These are phyloP conservation scores for Salticus scenicus DNA, from an alignment of 2,888 invertebrate genomes.

Conservation along the genomic window DNA sequence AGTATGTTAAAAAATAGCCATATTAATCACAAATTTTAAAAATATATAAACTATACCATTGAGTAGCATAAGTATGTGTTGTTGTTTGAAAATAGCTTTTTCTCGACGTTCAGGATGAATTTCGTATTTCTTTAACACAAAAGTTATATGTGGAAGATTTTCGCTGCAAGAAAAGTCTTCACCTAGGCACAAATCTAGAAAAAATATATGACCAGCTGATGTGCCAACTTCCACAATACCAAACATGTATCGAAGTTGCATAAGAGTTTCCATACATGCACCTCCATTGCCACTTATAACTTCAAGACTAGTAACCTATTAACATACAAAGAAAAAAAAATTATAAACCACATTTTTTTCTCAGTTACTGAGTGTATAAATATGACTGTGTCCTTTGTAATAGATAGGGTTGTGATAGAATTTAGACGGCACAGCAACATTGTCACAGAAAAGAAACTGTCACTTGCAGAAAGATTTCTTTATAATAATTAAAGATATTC, in stretches of 20 bases:
- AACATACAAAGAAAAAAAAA: too few species aligned
- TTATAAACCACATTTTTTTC: too few species aligned
- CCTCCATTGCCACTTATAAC: conserved; percentile 70
- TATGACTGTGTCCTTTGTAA: too few species aligned
- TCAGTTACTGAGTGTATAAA: too few species aligned
- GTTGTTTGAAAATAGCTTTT: conserved; percentile 73
- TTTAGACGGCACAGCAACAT: too few species aligned
- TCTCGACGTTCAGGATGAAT: conserved; percentile 73
- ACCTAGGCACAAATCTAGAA: conserved; percentile 84
- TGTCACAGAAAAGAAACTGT: too few species aligned
- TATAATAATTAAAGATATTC: too few species aligned
- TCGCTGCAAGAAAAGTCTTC: conserved; percentile 75
- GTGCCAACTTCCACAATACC: conserved; percentile 83
- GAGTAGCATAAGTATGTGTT: conserved; percentile 73
- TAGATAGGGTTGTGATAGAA: too few species aligned
- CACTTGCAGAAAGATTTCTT: too few species aligned
- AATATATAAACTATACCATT: too few species aligned
- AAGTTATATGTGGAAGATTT: conserved; percentile 73
- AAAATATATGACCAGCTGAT: conserved; percentile 82
- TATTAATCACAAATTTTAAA: too few species aligned
- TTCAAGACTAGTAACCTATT: conserved; percentile 56
- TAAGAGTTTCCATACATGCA: conserved; percentile 51
- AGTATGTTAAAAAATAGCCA: too few species aligned
- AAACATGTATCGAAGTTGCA: conserved; percentile 71
- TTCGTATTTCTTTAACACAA: conserved; percentile 73